A percentile compares a stretch with the other conserved stretches of the same genome.
phyloP scores from a whole-genome alignment of 2,888 invertebrate genomes.

The Acanthococcus lagerstroemiae region DNA sequence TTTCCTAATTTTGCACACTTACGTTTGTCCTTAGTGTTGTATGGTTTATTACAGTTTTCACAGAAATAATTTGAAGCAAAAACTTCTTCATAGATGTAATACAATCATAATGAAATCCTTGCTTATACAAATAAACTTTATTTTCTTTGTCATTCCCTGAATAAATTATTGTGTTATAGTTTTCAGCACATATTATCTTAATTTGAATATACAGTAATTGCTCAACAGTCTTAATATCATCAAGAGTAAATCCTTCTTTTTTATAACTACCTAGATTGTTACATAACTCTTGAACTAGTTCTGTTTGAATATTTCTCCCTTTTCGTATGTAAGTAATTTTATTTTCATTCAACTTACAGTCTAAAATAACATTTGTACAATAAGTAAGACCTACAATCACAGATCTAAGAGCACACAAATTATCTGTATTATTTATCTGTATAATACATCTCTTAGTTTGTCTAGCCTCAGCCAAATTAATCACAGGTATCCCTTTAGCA shows the following conservation, averaged over 20 bases:
- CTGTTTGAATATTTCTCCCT: background rate
- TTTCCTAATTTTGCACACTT: background rate
- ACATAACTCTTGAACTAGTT: background rate
- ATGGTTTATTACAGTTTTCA: background rate
- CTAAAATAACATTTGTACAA: background rate
- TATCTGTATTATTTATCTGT: constrained; percentile 1
- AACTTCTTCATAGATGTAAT: background rate
- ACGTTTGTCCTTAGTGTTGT: background rate
- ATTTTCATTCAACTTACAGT: background rate
- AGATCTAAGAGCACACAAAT: background rate
- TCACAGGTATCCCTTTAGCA: background rate
- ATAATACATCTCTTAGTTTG: background rate
- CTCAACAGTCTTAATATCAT: constrained; percentile 4
- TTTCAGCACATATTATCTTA: background rate
- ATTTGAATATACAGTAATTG: background rate
- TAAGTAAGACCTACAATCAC: constrained; percentile 6
- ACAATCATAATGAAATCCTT: background rate
- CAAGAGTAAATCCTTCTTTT: background rate
- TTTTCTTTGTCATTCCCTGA: background rate
- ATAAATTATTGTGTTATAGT: background rate
- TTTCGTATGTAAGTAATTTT: background rate
- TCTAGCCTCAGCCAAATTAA: background rate
- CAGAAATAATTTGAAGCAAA: background rate
- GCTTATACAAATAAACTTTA: constrained; percentile 3
- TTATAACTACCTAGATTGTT: background rate